A percentile compares a stretch with the other conserved stretches of the same genome.
phyloP scores from a whole-genome alignment of 92 coral and sea anemone species.

The Isaurus tuberculatus region DNA sequence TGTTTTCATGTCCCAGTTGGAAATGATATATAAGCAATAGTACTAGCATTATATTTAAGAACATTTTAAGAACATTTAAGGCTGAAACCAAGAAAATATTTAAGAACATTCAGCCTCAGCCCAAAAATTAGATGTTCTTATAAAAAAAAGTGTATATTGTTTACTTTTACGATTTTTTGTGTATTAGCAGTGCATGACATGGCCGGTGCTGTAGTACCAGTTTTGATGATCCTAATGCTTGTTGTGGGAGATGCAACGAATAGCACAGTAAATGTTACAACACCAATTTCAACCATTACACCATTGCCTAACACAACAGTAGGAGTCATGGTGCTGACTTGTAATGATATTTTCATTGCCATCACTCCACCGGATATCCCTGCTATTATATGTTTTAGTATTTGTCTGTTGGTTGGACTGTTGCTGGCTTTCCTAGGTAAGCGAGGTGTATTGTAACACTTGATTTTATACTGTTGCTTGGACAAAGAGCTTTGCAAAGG shows the following conservation, averaged over 20 bases:
- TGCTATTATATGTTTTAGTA: constrained; percentile 28
- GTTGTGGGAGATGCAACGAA: constrained; percentile 21
- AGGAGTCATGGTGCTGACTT: not conserved
- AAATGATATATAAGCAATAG: too few species aligned
- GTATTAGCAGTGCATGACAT: not conserved
- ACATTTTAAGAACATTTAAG: too few species aligned
- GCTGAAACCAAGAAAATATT: too few species aligned
- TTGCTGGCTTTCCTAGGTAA: constrained; percentile 39
- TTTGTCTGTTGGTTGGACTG: constrained; percentile 24
- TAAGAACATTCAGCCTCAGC: too few species aligned
- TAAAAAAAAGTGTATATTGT: too few species aligned
- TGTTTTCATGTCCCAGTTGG: too few species aligned
- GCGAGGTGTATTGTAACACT: not conserved
- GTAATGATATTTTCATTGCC: constrained; percentile 26
- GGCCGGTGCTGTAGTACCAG: not conserved
- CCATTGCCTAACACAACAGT: constrained; percentile 14
- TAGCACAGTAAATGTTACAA: not conserved
- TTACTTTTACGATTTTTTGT: not conserved
- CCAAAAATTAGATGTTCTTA: too few species aligned
- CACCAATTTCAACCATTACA: not conserved
- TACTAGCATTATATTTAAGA: too few species aligned
- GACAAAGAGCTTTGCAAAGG: not conserved
- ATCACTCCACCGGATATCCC: constrained; percentile 16
- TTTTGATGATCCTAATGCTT: not conserved
- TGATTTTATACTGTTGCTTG: not conserved